Conservation (phyloP, 1,140 invertebrate species). For the Drosophila rhopaloa region DNA sequence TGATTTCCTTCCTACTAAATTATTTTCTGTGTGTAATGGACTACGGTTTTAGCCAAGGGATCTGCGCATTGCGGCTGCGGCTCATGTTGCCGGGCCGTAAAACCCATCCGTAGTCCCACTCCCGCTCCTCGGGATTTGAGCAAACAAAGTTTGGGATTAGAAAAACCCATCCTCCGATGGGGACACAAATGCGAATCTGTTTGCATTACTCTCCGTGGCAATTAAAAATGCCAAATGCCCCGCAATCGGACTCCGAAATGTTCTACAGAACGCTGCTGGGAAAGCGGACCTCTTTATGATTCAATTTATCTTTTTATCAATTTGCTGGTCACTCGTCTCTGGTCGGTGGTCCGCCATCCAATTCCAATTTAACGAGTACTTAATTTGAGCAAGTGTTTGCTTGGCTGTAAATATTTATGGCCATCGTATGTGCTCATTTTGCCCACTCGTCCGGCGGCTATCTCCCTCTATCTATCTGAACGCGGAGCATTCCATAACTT, state of each 20-base stretch:
- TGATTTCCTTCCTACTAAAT: no score
- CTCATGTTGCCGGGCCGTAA: constrained; percentile 49
- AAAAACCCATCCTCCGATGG: neutral
- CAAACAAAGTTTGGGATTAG: constrained; percentile 29
- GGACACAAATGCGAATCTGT: constrained; percentile 38
- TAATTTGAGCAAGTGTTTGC: constrained; percentile 82
- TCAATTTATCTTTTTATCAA: constrained; percentile 78
- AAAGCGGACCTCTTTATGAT: constrained; percentile 51
- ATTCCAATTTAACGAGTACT: constrained; percentile 81
- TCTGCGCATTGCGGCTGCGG: constrained; percentile 58
- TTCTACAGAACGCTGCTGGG: neutral
- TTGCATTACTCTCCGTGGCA: constrained; percentile 35
- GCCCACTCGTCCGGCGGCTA: constrained; percentile 5
- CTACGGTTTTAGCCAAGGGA: constrained; percentile 12
- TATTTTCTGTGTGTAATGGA: constrained; percentile 23
- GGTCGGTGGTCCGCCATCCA: constrained; percentile 55
- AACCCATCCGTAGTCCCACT: constrained; percentile 18
- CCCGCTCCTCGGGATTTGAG: neutral
- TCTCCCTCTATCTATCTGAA: constrained; percentile 31
- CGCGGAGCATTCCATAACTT: constrained; percentile 64
- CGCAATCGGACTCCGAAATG: constrained; percentile 33
- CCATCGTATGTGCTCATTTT: constrained; percentile 46
- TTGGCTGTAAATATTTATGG: constrained; percentile 82
- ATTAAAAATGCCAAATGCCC: constrained; percentile 47
- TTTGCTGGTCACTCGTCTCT: constrained; percentile 45